Conservation (phyloP, 2,888 invertebrate genomes). For the Choreutis nemorana region DNA sequence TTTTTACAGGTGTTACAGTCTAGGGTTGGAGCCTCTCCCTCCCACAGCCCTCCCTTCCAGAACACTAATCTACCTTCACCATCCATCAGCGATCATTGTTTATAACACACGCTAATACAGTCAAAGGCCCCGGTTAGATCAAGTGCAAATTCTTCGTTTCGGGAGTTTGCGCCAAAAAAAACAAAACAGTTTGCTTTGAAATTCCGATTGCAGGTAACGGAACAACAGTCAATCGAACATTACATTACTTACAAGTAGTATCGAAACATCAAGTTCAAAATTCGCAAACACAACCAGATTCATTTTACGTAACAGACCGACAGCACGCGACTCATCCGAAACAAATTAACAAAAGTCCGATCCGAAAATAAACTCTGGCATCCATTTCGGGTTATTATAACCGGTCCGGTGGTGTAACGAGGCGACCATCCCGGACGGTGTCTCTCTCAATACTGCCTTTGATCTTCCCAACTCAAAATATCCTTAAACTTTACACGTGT, state of each 20-base stretch:
- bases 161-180: too few relatives aligned
- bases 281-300: too few relatives aligned
- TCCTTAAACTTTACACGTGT: not conserved
- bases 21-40: constrained; percentile 48
- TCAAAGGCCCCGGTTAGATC: too few relatives aligned
- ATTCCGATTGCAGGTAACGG: too few relatives aligned
- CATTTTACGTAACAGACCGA: constrained; percentile 43
- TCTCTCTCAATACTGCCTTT: constrained; percentile 34
- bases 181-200: too few relatives aligned
- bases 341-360: constrained; percentile 33
- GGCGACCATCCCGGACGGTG: constrained; percentile 30
- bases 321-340: constrained; percentile 26
- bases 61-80: constrained; percentile 53
- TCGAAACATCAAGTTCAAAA: too few relatives aligned
- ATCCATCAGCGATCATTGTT: constrained; percentile 41
- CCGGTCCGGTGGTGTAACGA: constrained; percentile 17
- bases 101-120: too few relatives aligned
- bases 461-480: constrained; percentile 16
- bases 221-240: too few relatives aligned
- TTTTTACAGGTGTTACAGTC: constrained; percentile 55
- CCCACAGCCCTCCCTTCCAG: constrained; percentile 57
- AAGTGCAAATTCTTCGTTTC: too few relatives aligned
- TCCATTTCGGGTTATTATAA: constrained; percentile 32
- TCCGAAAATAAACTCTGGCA: constrained; percentile 45
- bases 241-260: too few relatives aligned